Base-by-base conservation (phyloP, 2,113 vertebrate species). In the Phoenicopterus ruber region DNA sequence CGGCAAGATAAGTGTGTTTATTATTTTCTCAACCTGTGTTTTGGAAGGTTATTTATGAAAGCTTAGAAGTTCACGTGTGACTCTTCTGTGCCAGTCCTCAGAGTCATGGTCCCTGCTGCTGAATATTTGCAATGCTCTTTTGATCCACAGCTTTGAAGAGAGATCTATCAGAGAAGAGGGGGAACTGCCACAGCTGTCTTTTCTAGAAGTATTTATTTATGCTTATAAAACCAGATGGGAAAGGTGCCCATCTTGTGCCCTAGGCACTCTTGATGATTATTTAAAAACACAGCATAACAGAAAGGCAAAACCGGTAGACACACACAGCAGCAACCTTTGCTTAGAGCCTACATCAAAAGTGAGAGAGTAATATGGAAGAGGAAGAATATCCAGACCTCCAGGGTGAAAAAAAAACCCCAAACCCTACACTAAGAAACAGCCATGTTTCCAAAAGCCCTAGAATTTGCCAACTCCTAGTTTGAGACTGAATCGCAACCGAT, bases 81-180 rank as follows among this genome's bases (percentile, higher is more conserved):
- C 38, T 89, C 71, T 69, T 76, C 73, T 49, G 40, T 82, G 77
- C 61, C 58, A 85, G 69, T 54, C 59, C 81, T 91, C 55, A 72
- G 94, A 93, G 73, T 65, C 86, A 59, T 17, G 38, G 84, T 93
- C 66, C 69, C 86, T 85, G 78, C 89, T 89, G 84, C 54, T 79
- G 77, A 94, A 70, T 95, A 90, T 90, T 80, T 94, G 74, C 70
- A 47, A 42, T 20, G n/a, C 12, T 89, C 81, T 95, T 96, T 95
- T 94, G 84, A 93, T 95, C 66, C 73, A 86, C 50, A 87, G 73
- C 93, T 95, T 96, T 95, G 89, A 94, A 96, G 42, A 87, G 32
- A 94, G 49, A 93, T 94, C 70, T 89, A 17, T 95, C 86, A 91
- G 74, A 88, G 58, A 90, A 90, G 86, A 94, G 31, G 24, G 36